Percentiles rank a stretch among this genome's conserved stretches.
Evolutionary conservation across 2,888 invertebrate genomes (phyloP).

Genomic region (Cheilosia vernalis): DNA sequence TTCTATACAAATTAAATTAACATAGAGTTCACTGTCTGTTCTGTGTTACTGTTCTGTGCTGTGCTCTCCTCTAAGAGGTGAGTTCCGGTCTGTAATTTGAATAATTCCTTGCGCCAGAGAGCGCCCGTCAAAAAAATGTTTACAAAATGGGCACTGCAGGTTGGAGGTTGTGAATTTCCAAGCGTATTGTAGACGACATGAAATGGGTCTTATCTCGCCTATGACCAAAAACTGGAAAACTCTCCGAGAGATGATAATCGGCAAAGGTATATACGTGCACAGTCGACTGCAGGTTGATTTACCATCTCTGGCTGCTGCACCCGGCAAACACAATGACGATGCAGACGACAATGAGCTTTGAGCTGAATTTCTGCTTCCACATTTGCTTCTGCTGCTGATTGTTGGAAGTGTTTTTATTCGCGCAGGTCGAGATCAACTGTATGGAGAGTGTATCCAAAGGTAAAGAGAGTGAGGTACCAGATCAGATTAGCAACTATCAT

Average conservation of each 20-base stretch:
- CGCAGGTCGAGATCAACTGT: constrained; percentile 68
- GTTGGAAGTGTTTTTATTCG: constrained; percentile 58
- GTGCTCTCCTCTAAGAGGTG: constrained; percentile 39
- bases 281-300: constrained; percentile 68
- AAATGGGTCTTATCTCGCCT: constrained; percentile 39
- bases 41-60: background rate
- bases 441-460: constrained; percentile 49
- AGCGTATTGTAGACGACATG: constrained; percentile 46
- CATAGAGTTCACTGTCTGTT: constrained; percentile 67
- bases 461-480: constrained; percentile 63
- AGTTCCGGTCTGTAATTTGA: constrained; percentile 68
- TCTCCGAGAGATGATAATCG: constrained; percentile 63
- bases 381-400: constrained; percentile 29
- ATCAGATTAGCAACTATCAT: constrained; percentile 73
- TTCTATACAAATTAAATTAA: constrained; percentile 74
- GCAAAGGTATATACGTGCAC: constrained; percentile 57
- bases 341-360: constrained; percentile 58
- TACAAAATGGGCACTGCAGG: constrained; percentile 61
- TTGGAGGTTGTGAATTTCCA: constrained; percentile 38
- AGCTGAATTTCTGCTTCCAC: constrained; percentile 59
- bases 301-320: constrained; percentile 32
- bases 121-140: constrained; percentile 32
- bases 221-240: constrained; percentile 54
- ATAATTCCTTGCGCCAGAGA: constrained; percentile 57
- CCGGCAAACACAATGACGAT: constrained; percentile 17